phyloP scores from a whole-genome alignment of 2,888 invertebrate species.

The Lasioglossum morio region DNA sequence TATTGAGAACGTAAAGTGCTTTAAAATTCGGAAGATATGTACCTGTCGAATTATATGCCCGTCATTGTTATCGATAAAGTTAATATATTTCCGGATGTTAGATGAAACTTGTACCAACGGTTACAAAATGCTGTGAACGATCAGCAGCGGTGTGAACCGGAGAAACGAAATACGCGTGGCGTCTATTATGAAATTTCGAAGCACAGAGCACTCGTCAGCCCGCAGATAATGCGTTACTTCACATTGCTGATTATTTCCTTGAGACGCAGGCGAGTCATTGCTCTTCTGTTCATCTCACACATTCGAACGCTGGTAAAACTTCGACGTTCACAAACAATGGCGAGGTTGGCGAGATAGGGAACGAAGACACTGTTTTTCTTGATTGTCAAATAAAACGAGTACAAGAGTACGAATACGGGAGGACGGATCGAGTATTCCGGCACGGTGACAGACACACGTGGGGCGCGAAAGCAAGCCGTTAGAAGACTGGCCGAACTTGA shows the following conservation, averaged over 20 bases:
- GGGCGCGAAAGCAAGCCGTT: slow-evolving; percentile 77
- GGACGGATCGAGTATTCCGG: slow-evolving; percentile 49
- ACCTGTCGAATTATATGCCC: neutral
- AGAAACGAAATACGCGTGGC: neutral
- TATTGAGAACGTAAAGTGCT: too few relatives aligned
- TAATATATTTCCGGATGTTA: neutral
- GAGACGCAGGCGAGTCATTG: neutral
- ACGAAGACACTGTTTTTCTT: neutral
- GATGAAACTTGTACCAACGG: neutral
- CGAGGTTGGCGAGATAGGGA: neutral
- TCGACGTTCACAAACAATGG: too few relatives aligned
- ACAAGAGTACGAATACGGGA: neutral
- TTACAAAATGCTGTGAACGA: neutral
- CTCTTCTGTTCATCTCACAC: neutral
- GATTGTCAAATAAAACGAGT: neutral
- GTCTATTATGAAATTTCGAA: neutral
- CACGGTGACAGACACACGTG: slow-evolving; percentile 73
- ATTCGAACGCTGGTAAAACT: neutral
- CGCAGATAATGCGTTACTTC: neutral
- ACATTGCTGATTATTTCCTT: neutral
- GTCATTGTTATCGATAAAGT: neutral
- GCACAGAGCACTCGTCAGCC: neutral
- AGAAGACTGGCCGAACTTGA: slow-evolving; percentile 83
- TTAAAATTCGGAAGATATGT: neutral
- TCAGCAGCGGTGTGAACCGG: neutral